These are phyloP conservation scores for Pampusana beccarii DNA, from an alignment of 2,113 vertebrate genomes.

Conservation along the genomic window DNA sequence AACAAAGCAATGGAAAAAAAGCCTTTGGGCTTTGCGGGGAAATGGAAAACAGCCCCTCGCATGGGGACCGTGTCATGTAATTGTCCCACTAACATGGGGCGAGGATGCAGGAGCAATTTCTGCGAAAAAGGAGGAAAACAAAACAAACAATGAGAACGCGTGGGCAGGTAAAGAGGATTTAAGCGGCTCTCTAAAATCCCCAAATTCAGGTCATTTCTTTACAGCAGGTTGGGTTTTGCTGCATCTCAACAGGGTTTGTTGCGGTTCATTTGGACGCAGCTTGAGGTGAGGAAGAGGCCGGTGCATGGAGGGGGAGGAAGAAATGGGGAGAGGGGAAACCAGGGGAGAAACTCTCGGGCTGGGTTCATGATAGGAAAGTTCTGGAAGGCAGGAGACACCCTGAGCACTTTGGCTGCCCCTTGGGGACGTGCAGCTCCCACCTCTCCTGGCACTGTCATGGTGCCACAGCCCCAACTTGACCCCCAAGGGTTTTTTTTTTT, in stretches of 20 bases:
- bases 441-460: neutral
- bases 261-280: neutral
- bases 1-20: slow-evolving; percentile 1
- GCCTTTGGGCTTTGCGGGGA: neutral
- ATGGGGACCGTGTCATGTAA: accelerated
- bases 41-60: neutral
- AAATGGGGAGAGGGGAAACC: neutral
- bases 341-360: neutral
- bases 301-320: neutral
- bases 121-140: neutral
- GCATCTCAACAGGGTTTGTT: neutral
- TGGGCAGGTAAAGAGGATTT: neutral
- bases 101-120: neutral
- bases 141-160: neutral
- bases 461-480: neutral
- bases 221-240: neutral
- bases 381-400: neutral
- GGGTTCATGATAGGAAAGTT: neutral
- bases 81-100: accelerated
- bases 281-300: neutral
- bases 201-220: slow-evolving; percentile 20
- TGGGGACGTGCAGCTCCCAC: neutral
- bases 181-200: neutral
- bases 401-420: neutral
- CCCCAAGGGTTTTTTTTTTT: too few relatives aligned